phyloP scores from a whole-genome alignment of 2,888 invertebrate genomes.

The Julus scandinavius region DNA sequence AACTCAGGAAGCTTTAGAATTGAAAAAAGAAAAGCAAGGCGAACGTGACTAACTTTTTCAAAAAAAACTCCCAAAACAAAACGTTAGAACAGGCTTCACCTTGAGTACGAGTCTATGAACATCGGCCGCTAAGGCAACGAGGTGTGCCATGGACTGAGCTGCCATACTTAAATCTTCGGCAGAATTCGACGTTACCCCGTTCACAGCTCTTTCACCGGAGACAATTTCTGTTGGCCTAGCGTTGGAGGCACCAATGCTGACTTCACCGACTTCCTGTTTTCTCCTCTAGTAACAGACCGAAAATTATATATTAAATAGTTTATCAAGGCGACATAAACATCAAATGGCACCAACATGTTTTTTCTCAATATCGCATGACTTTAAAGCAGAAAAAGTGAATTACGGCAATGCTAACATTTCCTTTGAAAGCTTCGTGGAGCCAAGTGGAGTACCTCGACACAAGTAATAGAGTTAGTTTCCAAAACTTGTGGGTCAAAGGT shows the following conservation, averaged over 20 bases:
- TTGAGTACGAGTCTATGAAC: background rate
- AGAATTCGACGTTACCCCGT: background rate
- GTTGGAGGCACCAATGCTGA: background rate
- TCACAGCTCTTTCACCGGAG: background rate
- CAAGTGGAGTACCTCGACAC: slow-evolving; percentile 83
- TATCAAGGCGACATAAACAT: background rate
- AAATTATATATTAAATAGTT: too few relatives aligned
- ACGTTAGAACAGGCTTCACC: background rate
- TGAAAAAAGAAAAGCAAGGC: too few relatives aligned
- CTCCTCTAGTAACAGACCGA: too few relatives aligned
- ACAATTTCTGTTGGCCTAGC: background rate
- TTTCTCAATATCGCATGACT: background rate
- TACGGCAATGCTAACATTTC: background rate
- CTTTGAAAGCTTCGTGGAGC: slow-evolving; percentile 66
- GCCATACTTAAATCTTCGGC: background rate
- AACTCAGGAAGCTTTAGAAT: background rate
- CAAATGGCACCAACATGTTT: background rate
- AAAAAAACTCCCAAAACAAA: background rate
- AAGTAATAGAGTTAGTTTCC: slow-evolving; percentile 87
- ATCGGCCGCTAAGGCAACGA: background rate
- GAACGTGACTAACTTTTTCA: too few relatives aligned
- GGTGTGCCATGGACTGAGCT: background rate
- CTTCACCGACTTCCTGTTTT: background rate
- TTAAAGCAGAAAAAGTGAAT: background rate
- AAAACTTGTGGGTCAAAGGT: slow-evolving; percentile 74